phyloP scores from a whole-genome alignment of 2,888 invertebrate species.

The Liodrosophila aerea region DNA sequence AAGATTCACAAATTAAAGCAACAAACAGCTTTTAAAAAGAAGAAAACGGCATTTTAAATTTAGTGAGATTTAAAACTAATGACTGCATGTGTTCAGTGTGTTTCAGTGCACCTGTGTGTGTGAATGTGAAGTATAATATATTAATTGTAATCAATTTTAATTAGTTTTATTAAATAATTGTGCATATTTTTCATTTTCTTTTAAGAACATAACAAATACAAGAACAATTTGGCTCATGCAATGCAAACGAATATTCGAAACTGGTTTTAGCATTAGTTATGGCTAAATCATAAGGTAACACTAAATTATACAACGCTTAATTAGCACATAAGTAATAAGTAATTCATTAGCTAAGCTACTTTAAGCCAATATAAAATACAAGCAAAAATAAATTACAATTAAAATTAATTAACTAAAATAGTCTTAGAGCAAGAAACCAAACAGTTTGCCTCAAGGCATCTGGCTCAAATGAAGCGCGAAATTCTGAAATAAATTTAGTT shows the following conservation, averaged over 20 bases:
- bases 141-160: constrained; percentile 59
- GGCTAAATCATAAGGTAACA: constrained; percentile 42
- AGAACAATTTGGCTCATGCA: constrained; percentile 29
- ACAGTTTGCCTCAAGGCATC: constrained; percentile 38
- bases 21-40: constrained; percentile 45
- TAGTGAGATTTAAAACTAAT: constrained; percentile 9
- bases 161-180: constrained; percentile 64
- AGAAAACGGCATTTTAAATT: constrained; percentile 67
- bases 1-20: constrained; percentile 59
- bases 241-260: constrained; percentile 51
- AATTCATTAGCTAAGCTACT: constrained; percentile 68
- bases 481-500: constrained; percentile 80
- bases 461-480: constrained; percentile 70
- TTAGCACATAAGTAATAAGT: constrained; percentile 67
- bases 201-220: constrained; percentile 46
- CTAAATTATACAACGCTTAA: constrained; percentile 47
- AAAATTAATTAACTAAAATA: constrained; percentile 22
- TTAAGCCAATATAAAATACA: constrained; percentile 24
- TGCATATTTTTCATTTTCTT: constrained; percentile 63
- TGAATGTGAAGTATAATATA: constrained; percentile 27
- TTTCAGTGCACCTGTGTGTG: constrained; percentile 39
- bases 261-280: constrained; percentile 66
- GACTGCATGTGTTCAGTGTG: constrained; percentile 78
- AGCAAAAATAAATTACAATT: neutral
- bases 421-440: constrained; percentile 31